Percentiles rank a stretch among this genome's conserved stretches.
Conservation (phyloP, 2,113 vertebrate genomes). For the Gila orcuttii region DNA sequence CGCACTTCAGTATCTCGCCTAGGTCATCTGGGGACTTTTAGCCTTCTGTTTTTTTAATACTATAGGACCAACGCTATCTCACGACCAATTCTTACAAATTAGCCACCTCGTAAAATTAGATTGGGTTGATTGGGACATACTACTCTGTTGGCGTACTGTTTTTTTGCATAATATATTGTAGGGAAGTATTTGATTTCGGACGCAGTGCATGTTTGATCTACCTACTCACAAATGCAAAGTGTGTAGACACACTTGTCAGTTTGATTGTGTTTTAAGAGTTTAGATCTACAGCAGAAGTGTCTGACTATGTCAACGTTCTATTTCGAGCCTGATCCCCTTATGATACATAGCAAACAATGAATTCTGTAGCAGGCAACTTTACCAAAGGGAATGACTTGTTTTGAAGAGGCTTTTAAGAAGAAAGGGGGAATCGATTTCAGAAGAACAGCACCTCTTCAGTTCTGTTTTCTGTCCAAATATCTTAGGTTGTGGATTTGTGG, state of each 20-base stretch:
- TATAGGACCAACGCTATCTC: too few species aligned
- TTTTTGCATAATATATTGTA: too few species aligned
- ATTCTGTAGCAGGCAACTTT: conserved; percentile 38
- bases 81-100: too few species aligned
- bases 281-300: not conserved
- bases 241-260: not conserved
- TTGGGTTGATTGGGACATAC: too few species aligned
- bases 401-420: conserved; percentile 50
- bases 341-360: conserved; percentile 45
- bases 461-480: conserved; percentile 34
- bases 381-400: conserved; percentile 38
- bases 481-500: conserved; percentile 27
- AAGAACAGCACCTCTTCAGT: conserved; percentile 25
- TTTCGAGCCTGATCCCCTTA: conserved; percentile 32
- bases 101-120: too few species aligned
- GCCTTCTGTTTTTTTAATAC: too few species aligned
- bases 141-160: too few species aligned
- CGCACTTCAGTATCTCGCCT: too few species aligned
- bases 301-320: conserved; percentile 37
- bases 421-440: conserved; percentile 41
- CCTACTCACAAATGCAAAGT: not conserved
- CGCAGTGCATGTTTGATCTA: not conserved
- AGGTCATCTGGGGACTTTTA: too few species aligned
- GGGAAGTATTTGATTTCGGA: too few species aligned
- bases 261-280: conserved; percentile 18